These are phyloP conservation scores for Oxyura jamaicensis DNA, from an alignment of 2,113 vertebrate species.

Conservation along the genomic window DNA sequence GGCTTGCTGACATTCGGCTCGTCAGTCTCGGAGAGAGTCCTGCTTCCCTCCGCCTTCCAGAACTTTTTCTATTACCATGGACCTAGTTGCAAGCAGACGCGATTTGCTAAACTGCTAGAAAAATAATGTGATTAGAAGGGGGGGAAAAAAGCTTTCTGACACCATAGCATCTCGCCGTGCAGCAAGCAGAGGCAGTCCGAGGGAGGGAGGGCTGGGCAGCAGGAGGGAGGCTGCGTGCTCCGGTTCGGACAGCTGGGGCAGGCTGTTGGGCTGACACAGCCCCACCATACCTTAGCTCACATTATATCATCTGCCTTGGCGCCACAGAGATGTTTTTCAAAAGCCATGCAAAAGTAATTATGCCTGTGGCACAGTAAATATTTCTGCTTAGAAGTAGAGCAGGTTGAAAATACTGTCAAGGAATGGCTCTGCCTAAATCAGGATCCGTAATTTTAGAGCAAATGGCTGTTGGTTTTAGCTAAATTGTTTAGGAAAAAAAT, in stretches of 20 bases:
- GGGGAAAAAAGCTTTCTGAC: neutral
- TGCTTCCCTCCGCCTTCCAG: neutral
- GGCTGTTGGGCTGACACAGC: neutral
- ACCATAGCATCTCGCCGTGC: fast-evolving
- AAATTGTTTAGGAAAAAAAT: neutral
- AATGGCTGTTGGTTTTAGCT: neutral
- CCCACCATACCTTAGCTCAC: neutral
- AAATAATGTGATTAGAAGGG: neutral
- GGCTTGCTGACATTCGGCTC: neutral
- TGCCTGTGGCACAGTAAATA: neutral
- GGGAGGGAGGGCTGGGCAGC: neutral
- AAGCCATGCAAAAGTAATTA: neutral
- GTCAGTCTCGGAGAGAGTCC: neutral
- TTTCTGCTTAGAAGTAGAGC: neutral
- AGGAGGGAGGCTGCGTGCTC: neutral
- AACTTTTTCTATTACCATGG: too few relatives aligned
- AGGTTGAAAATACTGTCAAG: neutral
- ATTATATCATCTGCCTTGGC: neutral
- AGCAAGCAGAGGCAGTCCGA: fast-evolving
- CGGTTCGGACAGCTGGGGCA: neutral
- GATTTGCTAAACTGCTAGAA: neutral
- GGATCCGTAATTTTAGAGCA: neutral
- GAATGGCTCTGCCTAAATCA: neutral
- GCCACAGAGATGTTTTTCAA: neutral
- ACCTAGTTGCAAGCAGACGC: neutral